Conservation (phyloP, 1,140 invertebrate genomes). For the Drosophila paulistorum region DNA sequence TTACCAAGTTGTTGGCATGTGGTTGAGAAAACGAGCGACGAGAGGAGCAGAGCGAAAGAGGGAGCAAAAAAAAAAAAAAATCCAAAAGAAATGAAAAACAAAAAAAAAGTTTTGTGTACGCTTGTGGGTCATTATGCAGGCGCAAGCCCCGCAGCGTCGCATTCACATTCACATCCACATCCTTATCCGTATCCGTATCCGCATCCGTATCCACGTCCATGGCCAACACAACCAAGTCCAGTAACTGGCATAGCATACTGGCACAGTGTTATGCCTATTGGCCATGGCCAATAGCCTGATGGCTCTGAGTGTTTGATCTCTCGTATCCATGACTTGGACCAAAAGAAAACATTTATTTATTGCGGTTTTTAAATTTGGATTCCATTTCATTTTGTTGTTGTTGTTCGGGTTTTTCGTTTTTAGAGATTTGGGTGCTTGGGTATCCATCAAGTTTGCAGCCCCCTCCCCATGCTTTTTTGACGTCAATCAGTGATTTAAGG, state of each 20-base stretch:
- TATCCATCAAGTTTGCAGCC: neutral
- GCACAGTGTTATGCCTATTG: constrained; percentile 14
- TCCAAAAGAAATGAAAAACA: constrained; percentile 17
- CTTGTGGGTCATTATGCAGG: constrained; percentile 76
- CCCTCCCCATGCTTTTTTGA: neutral
- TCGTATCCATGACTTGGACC: constrained; percentile 51
- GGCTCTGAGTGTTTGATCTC: constrained; percentile 12
- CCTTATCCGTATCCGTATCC: constrained; percentile 11
- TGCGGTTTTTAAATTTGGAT: constrained; percentile 65
- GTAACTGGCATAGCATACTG: constrained; percentile 4
- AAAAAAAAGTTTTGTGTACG: constrained; percentile 52
- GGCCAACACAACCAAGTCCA: constrained; percentile 33
- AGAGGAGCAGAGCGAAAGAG: neutral
- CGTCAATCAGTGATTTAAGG: constrained; percentile 4
- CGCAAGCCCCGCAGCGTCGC: constrained; percentile 15
- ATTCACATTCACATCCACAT: constrained; percentile 31
- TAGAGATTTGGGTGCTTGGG: constrained; percentile 4
- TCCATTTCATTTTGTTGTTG: constrained; percentile 28
- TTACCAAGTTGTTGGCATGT: constrained; percentile 74
- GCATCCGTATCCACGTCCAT: constrained; percentile 27
- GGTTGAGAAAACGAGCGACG: constrained; percentile 24
- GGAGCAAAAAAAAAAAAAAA: too few relatives aligned
- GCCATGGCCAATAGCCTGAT: constrained; percentile 10
- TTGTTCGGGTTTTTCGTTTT: constrained; percentile 14
- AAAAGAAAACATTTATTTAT: constrained; percentile 75